Percentiles rank a stretch among this genome's conserved stretches.
These are phyloP conservation scores for Polyergus mexicanus DNA, from an alignment of 1,140 invertebrate genomes.

Conservation along the genomic window DNA sequence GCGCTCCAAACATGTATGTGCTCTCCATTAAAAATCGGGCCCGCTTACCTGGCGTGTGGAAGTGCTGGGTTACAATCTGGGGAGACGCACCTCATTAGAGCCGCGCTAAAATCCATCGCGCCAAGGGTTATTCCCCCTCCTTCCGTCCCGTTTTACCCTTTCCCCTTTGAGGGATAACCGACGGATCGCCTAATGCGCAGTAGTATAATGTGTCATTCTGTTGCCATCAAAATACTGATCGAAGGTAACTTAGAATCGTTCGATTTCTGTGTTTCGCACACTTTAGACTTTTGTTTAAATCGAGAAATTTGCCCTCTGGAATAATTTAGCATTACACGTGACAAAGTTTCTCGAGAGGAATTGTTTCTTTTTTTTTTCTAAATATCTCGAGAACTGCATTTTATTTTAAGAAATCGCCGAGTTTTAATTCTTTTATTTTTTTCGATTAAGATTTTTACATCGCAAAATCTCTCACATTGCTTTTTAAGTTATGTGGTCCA, in stretches of 20 bases:
- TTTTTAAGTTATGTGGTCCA: not conserved
- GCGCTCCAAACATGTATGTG: constrained; percentile 58
- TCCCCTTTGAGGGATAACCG: not conserved
- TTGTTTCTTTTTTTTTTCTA: not conserved
- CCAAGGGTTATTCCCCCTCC: constrained; percentile 16
- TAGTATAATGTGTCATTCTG: constrained; percentile 15
- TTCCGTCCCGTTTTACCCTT: not conserved
- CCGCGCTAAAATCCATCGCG: constrained; percentile 78
- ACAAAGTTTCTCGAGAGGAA: not conserved
- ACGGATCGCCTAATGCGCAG: constrained; percentile 30
- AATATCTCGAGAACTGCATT: not conserved
- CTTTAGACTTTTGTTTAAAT: not conserved
- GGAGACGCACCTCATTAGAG: constrained; percentile 82
- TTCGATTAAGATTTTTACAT: not conserved
- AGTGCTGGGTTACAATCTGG: constrained; percentile 36
- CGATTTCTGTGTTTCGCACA: not conserved
- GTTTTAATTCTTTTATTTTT: not conserved
- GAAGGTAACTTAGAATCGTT: not conserved
- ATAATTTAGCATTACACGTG: not conserved
- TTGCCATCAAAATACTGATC: not conserved
- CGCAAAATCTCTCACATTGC: not conserved
- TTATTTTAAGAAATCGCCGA: not conserved
- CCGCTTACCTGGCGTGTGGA: constrained; percentile 79
- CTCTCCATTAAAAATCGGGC: constrained; percentile 82
- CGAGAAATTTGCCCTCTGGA: too few species aligned